phyloP scores from a whole-genome alignment of 2,888 invertebrate genomes.

The Torymus texanus region DNA sequence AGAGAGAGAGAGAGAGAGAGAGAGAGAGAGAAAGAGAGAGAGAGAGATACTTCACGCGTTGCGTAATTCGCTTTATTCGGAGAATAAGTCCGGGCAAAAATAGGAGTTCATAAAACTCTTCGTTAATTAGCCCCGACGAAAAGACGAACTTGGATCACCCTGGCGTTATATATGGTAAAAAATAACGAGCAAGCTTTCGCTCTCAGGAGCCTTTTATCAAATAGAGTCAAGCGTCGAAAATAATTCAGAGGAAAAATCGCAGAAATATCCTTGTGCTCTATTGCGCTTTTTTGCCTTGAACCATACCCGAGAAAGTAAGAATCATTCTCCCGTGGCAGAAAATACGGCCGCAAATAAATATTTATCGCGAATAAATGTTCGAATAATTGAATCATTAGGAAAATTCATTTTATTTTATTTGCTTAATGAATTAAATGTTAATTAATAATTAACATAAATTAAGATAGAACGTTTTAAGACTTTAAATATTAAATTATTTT shows the following conservation, averaged over 20 bases:
- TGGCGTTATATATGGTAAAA: slow-evolving; percentile 23
- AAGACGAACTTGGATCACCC: slow-evolving; percentile 52
- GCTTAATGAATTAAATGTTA: too few relatives aligned
- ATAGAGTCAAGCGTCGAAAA: slow-evolving; percentile 27
- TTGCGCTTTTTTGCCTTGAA: neutral
- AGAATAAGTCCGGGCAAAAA: slow-evolving; percentile 52
- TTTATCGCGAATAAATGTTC: neutral
- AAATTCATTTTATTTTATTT: too few relatives aligned
- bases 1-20: too few relatives aligned
- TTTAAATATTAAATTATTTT: too few relatives aligned
- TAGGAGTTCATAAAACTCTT: slow-evolving; percentile 51
- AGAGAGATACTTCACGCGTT: slow-evolving; percentile 36
- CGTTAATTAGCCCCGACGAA: slow-evolving; percentile 59
- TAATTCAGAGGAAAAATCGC: slow-evolving; percentile 32
- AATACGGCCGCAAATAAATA: neutral
- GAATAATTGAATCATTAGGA: too few relatives aligned
- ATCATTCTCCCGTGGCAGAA: neutral
- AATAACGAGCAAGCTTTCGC: slow-evolving; percentile 51
- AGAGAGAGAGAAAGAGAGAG: too few relatives aligned
- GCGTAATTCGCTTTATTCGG: slow-evolving; percentile 53
- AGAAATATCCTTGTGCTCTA: neutral
- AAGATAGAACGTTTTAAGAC: too few relatives aligned
- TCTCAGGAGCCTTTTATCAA: slow-evolving; percentile 1
- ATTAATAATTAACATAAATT: too few relatives aligned
- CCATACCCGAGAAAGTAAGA: neutral